Percentiles rank a stretch among this genome's conserved stretches.
Evolutionary conservation across 2,113 vertebrate species (phyloP).

Genomic region (Australoheros scitulus): DNA sequence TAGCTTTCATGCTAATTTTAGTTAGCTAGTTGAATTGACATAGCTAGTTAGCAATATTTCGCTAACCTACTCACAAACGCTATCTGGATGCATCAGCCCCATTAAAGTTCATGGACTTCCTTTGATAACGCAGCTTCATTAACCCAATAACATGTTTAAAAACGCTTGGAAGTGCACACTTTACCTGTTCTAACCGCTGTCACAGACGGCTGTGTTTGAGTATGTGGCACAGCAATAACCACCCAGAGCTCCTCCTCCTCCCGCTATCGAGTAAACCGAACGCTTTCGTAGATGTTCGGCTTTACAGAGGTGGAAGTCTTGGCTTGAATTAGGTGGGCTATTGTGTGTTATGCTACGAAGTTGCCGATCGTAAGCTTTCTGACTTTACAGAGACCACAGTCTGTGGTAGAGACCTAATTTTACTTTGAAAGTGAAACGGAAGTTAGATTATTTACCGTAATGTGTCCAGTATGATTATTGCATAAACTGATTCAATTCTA

Average conservation of each 20-base stretch:
- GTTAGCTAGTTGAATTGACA: conserved; percentile 1
- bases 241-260: conserved; percentile 7
- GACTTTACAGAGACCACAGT: too few species aligned
- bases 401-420: too few species aligned
- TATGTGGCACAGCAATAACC: conserved; percentile 52
- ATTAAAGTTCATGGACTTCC: background rate
- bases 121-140: fast-evolving
- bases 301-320: background rate
- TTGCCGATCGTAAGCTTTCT: too few species aligned
- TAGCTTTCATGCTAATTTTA: background rate
- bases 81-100: background rate
- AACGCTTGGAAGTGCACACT: fast-evolving
- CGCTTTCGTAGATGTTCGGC: background rate
- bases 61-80: conserved; percentile 9
- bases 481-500: too few species aligned
- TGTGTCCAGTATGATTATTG: too few species aligned
- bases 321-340: too few species aligned
- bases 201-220: background rate
- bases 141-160: fast-evolving
- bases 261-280: conserved; percentile 32
- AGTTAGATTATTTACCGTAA: too few species aligned
- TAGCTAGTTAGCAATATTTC: conserved; percentile 14
- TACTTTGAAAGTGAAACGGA: too few species aligned
- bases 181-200: conserved; percentile 24
- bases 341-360: too few species aligned